Evolutionary conservation across 53 echinoderm and acorn worm genomes (phyloP).

Genomic region (Temnopleurus reevesii): DNA sequence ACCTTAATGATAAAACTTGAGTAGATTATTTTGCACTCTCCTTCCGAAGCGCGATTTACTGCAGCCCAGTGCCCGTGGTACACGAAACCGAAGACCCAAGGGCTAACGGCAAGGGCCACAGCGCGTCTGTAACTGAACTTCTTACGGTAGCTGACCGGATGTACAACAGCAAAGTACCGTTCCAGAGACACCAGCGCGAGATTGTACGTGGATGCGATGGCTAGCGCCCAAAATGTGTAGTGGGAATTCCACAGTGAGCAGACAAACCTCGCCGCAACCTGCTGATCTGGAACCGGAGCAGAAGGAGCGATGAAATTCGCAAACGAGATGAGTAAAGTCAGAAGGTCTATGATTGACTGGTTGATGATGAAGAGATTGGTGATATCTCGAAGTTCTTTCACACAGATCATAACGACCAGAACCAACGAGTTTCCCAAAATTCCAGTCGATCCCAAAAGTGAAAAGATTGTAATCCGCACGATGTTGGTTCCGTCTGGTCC

Average conservation of each 20-base stretch:
- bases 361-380: constrained; percentile 61
- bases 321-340: constrained; percentile 39
- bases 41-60: neutral
- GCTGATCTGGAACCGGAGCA: neutral
- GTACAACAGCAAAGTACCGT: constrained; percentile 64
- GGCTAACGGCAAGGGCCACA: neutral
- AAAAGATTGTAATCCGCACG: neutral
- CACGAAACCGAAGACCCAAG: constrained; percentile 27
- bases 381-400: constrained; percentile 20
- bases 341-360: constrained; percentile 65
- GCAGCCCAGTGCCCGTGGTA: neutral
- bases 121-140: neutral
- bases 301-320: constrained; percentile 34
- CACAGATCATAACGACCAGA: constrained; percentile 51
- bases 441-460: constrained; percentile 31
- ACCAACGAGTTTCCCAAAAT: constrained; percentile 63
- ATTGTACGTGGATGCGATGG: constrained; percentile 58
- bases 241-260: constrained; percentile 65
- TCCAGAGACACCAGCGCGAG: constrained; percentile 60
- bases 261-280: neutral
- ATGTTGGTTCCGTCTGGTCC: neutral
- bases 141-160: constrained; percentile 59
- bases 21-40: neutral
- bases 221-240: constrained; percentile 64
- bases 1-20: neutral